A percentile compares a stretch with the other conserved stretches of the same genome.
phyloP scores from a whole-genome alignment of 2,113 vertebrate genomes.

The Neodon shergylaensis region DNA sequence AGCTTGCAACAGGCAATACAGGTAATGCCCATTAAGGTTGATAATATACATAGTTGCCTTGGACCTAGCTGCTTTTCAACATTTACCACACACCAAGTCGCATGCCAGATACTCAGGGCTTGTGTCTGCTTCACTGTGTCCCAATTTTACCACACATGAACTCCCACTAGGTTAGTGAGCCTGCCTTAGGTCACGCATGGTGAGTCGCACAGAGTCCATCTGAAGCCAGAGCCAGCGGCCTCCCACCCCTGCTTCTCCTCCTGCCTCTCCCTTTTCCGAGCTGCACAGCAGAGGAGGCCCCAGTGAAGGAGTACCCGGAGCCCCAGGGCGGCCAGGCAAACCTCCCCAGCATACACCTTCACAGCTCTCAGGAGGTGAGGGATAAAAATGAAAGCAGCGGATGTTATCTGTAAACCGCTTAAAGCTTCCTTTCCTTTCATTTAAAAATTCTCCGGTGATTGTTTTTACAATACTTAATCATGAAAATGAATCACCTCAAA shows the following conservation, averaged over 20 bases:
- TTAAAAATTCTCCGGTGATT: slow-evolving; percentile 82
- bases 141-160: neutral
- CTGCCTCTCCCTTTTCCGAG: neutral
- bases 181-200: neutral
- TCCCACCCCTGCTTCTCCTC: neutral
- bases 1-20: neutral
- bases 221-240: neutral
- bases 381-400: slow-evolving; percentile 71
- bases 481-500: slow-evolving; percentile 87
- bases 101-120: neutral
- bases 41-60: neutral
- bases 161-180: neutral
- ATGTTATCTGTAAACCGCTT: slow-evolving; percentile 72
- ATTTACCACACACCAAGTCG: neutral
- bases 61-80: neutral
- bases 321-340: neutral
- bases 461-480: slow-evolving; percentile 83
- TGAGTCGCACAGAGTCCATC: neutral
- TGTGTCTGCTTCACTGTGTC: neutral
- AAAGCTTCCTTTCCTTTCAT: slow-evolving; percentile 73
- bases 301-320: neutral
- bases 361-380: slow-evolving; percentile 44
- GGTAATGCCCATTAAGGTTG: neutral
- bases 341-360: neutral
- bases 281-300: neutral